Evolutionary conservation across 2,888 invertebrate genomes (phyloP), one percentile per base, ranked within the genome.

Genomic region (Leucophenga maculata): DNA sequence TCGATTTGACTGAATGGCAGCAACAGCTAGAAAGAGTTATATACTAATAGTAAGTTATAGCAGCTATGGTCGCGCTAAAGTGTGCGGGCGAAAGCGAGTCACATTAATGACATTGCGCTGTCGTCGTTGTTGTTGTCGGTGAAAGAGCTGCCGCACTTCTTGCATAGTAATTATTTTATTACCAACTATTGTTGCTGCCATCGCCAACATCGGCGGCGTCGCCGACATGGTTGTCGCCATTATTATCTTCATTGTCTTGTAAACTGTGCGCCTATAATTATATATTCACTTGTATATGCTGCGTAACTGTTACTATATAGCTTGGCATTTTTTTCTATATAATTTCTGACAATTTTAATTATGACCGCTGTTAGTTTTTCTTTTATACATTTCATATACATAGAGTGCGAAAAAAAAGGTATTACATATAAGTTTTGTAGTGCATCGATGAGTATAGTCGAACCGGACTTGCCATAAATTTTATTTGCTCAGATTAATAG

Each of bases 151-250:
- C 77, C 69, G 11, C 52, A 44, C 39, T 55, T 55, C 65, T 59
- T 73, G 80, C 84, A 81, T 84, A 74, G 74, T 75, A 84, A 81
- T 81, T 83, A 84, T 78, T 77, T 75, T 72, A 74, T 75, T 76
- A 72, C 69, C 69, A 72, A 70, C 70, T 67, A 73, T 57, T 57
- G 20, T 57, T 26, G 9, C 18, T 20, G 13, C 8, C n/a, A 50
- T 16, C 11, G 3, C 13, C 9, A 52, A n/a, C 48, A 48, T 16
- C 11, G 11, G 39, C 39, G 8, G 8, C 8, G 32, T 32, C 55
- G 57, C 26, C 16, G 57, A 14, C 57, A 57, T 31, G 57, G 26
- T 57, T 22, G n/a, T 57, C 31, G 57, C n/a, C 57, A 57, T 57
- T 57, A 31, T 57, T 57, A 31, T 57, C 31, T 57, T 57, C 57